phyloP scores from a whole-genome alignment of 2,797 vertebrate genomes.

The Serranus cabrilla region DNA sequence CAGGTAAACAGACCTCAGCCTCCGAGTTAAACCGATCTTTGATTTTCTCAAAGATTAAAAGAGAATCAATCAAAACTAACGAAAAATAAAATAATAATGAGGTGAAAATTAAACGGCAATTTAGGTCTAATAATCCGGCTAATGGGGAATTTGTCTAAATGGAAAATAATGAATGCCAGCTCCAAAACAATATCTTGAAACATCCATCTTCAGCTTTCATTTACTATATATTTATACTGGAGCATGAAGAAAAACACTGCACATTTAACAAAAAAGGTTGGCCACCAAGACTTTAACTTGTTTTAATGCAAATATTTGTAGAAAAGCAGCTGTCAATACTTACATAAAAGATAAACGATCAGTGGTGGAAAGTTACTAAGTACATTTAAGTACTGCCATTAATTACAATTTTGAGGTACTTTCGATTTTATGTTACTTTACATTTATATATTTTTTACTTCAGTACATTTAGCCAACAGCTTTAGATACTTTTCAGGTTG shows the following conservation, averaged over 20 bases:
- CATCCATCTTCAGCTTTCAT: constrained; percentile 15
- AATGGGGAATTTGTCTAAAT: background rate
- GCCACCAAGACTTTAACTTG: too few species aligned
- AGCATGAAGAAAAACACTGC: background rate
- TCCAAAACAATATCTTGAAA: background rate
- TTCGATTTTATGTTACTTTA: too few species aligned
- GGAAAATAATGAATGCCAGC: background rate
- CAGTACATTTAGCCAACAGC: too few species aligned
- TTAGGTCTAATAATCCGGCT: background rate
- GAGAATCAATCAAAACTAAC: background rate
- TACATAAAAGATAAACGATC: too few species aligned
- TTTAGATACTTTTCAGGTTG: too few species aligned
- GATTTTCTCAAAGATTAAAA: background rate
- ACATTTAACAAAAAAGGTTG: background rate
- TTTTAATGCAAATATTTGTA: background rate
- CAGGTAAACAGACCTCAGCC: background rate
- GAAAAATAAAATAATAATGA: background rate
- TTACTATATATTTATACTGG: background rate
- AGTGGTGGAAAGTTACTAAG: too few species aligned
- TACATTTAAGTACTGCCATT: too few species aligned
- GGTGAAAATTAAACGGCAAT: background rate
- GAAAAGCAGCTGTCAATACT: too few species aligned
- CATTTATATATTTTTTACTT: too few species aligned
- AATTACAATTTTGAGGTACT: too few species aligned
- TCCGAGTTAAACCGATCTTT: background rate